A percentile compares a stretch with the other conserved stretches of the same genome.
Evolutionary conservation across 2,797 vertebrate species (phyloP).

Genomic region (Limosa lapponica): DNA sequence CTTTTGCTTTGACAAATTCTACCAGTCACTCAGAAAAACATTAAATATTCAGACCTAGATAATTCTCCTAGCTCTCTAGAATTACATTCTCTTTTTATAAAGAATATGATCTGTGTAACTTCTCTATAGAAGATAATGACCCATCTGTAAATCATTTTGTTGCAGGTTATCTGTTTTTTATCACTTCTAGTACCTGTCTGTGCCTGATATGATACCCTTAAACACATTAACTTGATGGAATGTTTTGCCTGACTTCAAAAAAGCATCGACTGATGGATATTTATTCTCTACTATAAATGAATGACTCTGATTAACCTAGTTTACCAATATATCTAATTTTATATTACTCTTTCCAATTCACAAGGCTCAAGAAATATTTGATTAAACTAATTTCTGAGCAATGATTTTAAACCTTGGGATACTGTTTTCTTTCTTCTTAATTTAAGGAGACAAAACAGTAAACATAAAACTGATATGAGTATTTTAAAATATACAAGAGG

Average conservation of each 20-base stretch:
- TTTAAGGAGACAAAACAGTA: constrained; percentile 57
- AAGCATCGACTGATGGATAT: constrained; percentile 60
- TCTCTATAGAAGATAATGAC: constrained; percentile 60
- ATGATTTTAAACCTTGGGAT: constrained; percentile 16
- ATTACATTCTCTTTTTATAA: constrained; percentile 40
- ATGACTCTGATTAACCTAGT: constrained; percentile 40
- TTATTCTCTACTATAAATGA: constrained; percentile 56
- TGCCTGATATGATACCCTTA: constrained; percentile 77
- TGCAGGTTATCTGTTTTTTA: constrained; percentile 78
- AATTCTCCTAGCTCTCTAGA: constrained; percentile 51
- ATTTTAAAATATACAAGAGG: constrained; percentile 61
- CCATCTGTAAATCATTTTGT: constrained; percentile 79
- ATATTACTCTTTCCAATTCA: constrained; percentile 12
- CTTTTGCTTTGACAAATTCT: constrained; percentile 22
- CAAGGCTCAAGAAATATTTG: constrained; percentile 27
- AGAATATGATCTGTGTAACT: constrained; percentile 62
- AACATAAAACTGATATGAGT: constrained; percentile 43
- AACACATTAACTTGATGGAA: constrained; percentile 77
- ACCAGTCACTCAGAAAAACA: background rate
- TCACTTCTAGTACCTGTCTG: constrained; percentile 80
- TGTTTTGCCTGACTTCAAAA: constrained; percentile 77
- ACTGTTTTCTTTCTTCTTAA: background rate
- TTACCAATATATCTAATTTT: constrained; percentile 41
- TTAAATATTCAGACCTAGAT: constrained; percentile 46
- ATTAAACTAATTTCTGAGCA: constrained; percentile 15